Percentiles rank a stretch among this genome's conserved stretches.
Conservation (phyloP, 1,140 invertebrate genomes). For the Drosophila watanabei region DNA sequence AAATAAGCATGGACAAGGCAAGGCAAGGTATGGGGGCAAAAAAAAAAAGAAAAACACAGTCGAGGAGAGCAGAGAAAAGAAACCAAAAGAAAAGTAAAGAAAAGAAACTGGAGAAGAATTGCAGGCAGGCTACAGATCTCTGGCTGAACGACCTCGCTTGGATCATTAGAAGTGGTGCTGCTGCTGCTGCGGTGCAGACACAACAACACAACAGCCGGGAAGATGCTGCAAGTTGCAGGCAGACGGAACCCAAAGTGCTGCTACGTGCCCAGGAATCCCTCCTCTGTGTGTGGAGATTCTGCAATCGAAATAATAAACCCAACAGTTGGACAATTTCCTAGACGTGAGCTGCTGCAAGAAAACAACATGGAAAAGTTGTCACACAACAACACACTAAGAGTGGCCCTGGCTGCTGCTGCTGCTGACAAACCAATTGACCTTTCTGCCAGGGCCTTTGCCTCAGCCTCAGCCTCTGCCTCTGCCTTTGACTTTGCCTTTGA, state of each 20-base stretch:
- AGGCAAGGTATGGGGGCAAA: conserved; percentile 50
- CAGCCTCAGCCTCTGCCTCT: not conserved
- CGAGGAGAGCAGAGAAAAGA: conserved; percentile 53
- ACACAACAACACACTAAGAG: conserved; percentile 33
- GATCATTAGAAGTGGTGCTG: conserved; percentile 83
- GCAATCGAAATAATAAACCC: conserved; percentile 83
- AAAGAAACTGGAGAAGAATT: conserved; percentile 47
- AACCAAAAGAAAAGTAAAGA: conserved; percentile 50
- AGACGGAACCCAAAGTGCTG: conserved; percentile 79
- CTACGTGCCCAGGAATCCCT: conserved; percentile 71
- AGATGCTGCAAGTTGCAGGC: conserved; percentile 65
- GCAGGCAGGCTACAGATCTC: conserved; percentile 62
- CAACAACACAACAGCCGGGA: conserved; percentile 32
- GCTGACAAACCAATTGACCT: conserved; percentile 74
- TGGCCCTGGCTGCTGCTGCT: conserved; percentile 23
- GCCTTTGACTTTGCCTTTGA: conserved; percentile 6
- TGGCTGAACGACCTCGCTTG: conserved; percentile 77
- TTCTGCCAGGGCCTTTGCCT: conserved; percentile 34
- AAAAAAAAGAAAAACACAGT: conserved; percentile 14
- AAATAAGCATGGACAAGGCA: conserved; percentile 76
- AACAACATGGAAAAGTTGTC: conserved; percentile 74
- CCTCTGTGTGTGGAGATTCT: conserved; percentile 20
- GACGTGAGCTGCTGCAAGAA: conserved; percentile 65
- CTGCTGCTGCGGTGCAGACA: conserved; percentile 45
- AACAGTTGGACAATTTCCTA: conserved; percentile 81